Evolutionary conservation across 2,113 vertebrate genomes (phyloP).

Genomic region (Oreochromis niloticus): DNA sequence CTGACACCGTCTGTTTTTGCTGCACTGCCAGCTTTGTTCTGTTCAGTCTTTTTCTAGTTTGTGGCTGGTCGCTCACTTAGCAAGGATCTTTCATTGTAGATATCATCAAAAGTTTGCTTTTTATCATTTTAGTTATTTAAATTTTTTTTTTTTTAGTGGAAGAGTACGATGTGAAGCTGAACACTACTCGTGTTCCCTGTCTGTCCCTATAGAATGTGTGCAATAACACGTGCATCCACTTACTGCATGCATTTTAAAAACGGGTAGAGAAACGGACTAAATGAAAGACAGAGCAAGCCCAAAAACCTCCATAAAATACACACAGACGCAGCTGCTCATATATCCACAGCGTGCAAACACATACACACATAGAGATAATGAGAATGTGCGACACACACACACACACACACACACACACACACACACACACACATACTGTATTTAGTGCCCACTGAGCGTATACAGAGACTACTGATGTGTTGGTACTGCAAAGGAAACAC

Average conservation of each 20-base stretch:
- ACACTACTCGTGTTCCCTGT: neutral
- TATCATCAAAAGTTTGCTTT: neutral
- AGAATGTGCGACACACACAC: neutral
- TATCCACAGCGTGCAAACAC: neutral
- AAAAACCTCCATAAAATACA: slow-evolving; percentile 48
- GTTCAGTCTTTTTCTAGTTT: neutral
- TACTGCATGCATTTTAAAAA: slow-evolving; percentile 46
- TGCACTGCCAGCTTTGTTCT: neutral
- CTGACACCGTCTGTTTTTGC: neutral
- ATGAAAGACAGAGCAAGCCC: slow-evolving; percentile 43
- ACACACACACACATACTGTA: neutral
- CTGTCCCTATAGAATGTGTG: neutral
- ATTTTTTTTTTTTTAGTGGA: neutral
- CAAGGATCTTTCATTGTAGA: neutral
- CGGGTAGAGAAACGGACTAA: slow-evolving; percentile 24
- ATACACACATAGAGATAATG: neutral
- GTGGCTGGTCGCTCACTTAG: neutral
- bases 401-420: neutral
- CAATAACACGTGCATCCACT: slow-evolving; percentile 47
- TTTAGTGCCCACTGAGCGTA: neutral
- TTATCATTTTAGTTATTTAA: neutral
- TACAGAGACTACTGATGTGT: slow-evolving; percentile 11
- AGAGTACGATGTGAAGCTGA: neutral
- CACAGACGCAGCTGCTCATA: neutral
- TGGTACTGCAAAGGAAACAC: neutral